Evolutionary conservation across 2,888 invertebrate species (phyloP), one percentile per base, ranked within the genome.

Genomic region (Gisinianus flammeolus): DNA sequence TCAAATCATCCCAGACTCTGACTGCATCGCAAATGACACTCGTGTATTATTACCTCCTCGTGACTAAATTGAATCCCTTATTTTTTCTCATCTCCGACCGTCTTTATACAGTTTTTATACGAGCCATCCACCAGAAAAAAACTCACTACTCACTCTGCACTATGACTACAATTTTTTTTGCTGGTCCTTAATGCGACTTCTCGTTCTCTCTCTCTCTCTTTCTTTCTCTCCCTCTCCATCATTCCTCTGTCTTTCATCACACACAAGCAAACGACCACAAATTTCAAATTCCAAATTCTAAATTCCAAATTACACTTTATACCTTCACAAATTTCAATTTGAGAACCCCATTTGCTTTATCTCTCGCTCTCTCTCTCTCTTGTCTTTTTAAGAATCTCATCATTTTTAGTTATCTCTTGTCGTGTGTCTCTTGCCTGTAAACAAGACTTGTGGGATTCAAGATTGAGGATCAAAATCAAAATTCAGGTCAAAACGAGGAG

Each of bases 11-110:
- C 74, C 44, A 74, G n/a, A 73, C 73, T 73, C 62, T n/a, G 56
- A 26, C 74, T 74, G 74, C 74, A 74, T 74, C 31, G 74, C 74
- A 74, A 74, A 74, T 74, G 74, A 74, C 74, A 74, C 66, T 66
- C 66, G 74, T 64, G 52, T 74, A 74, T 74, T 74, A 74, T 74
- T 74, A 74, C 74, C 74, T 74, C 74, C 74, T 44, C 66, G 66
- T 66, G 74, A 74, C 74, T 74, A 35, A 74, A 74, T 74, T 74
- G 74, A 74, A 66, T 74, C 74, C 66, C 54, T 74, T 74, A 58
- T 24, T 74, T 74, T 74, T 52, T 28, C 31, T 58, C 30, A 28
- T 72, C 28, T 72, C 58, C 52, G 52, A 26, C 33, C 62, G n/a
- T n/a, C n/a, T n/a, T n/a, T n/a, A n/a, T n/a, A n/a, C n/a, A n/a